Evolutionary conservation across 2,888 invertebrate genomes (phyloP).

Genomic region (Troilus luridus): DNA sequence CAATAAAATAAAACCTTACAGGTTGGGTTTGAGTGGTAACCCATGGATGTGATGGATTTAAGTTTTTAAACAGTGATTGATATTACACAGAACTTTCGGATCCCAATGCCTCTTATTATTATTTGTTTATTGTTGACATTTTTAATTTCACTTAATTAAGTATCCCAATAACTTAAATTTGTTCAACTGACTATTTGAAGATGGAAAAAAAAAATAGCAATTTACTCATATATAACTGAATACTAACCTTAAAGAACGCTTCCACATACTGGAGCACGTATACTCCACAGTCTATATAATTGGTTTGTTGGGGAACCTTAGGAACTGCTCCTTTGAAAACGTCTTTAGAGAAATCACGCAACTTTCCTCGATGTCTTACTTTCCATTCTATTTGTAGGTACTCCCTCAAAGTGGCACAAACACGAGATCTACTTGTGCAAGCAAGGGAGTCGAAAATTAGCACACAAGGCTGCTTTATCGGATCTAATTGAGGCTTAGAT

Average conservation of each 20-base stretch:
- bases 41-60: no score
- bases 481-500: constrained; percentile 68
- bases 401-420: constrained; percentile 91
- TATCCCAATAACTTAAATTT: no score
- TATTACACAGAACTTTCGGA: no score
- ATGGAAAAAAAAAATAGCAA: neutral
- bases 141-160: no score
- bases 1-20: no score
- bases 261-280: constrained; percentile 97
- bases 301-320: constrained; percentile 97
- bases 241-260: constrained; percentile 89
- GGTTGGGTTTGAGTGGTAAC: no score
- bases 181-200: neutral
- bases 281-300: constrained; percentile 96
- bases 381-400: constrained; percentile 91
- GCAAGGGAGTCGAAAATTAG: constrained; percentile 95
- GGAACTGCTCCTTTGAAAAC: constrained; percentile 89
- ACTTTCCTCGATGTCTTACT: constrained; percentile 76
- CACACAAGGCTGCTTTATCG: constrained; percentile 88
- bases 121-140: no score
- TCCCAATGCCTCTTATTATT: no score
- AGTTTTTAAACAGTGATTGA: no score
- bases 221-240: neutral
- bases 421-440: constrained; percentile 82
- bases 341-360: constrained; percentile 83